These are phyloP conservation scores for Ophonus ardosiacus DNA, from an alignment of 2,888 invertebrate genomes.

Conservation along the genomic window DNA sequence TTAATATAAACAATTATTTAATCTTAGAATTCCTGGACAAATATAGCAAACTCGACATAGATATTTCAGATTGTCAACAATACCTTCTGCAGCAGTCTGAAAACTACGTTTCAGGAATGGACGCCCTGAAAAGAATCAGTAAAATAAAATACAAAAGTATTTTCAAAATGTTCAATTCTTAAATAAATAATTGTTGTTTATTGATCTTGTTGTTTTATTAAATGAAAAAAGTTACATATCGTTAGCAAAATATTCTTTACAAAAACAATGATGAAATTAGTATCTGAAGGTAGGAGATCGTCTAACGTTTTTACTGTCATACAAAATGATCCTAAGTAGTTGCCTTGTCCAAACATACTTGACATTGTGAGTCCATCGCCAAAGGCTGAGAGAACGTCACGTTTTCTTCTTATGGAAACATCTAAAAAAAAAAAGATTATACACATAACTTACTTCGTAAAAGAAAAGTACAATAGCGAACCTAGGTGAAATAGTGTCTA, in stretches of 20 bases:
- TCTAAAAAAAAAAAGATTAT: neutral
- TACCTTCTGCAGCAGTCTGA: slow-evolving; percentile 67
- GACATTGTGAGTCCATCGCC: neutral
- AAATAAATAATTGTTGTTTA: slow-evolving; percentile 12
- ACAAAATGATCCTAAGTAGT: neutral
- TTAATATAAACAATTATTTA: slow-evolving; percentile 75
- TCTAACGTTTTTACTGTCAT: neutral
- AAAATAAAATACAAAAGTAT: slow-evolving; percentile 21
- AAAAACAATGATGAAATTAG: neutral
- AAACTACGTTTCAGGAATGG: slow-evolving; percentile 72
- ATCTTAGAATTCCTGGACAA: slow-evolving; percentile 74
- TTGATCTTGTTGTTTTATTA: neutral
- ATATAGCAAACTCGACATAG: slow-evolving; percentile 69
- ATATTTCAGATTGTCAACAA: slow-evolving; percentile 69
- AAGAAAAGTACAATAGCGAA: no score
- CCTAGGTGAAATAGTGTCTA: no score
- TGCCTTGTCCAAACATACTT: neutral
- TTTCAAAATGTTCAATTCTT: slow-evolving; percentile 31
- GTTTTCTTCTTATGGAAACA: slow-evolving; percentile 15
- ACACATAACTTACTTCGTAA: no score
- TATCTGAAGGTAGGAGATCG: neutral
- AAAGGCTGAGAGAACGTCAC: neutral
- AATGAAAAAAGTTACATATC: neutral
- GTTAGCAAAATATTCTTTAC: neutral
- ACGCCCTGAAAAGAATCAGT: slow-evolving; percentile 69